Base-by-base conservation (phyloP, 2,113 vertebrate genomes). In the Thunnus thynnus region DNA sequence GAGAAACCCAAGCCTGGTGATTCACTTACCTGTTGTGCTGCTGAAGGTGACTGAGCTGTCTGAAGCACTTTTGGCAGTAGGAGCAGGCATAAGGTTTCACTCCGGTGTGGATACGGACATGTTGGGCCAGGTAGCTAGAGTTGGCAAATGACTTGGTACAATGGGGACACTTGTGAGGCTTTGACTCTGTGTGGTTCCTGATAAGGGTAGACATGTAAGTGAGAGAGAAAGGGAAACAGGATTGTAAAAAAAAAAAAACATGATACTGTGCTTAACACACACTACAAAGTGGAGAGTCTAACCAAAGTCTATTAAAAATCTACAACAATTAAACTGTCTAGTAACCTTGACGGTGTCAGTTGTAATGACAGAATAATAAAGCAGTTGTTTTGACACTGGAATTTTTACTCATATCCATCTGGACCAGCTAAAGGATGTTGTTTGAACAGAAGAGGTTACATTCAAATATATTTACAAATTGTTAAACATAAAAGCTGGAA, bases 71-170 rank as follows among this genome's bases (percentile, higher is more conserved):
- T 93, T 99, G 96, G 94, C 98, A 99, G 92, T 94, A 99, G 88
- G 95, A 94, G 95, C 98, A 99, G 86, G 96, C 95, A 93, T 99
- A 99, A 79, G 98, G 98, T 94, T 99, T 99, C 90, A 97, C 98
- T 86, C 98, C 98, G 0, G 97, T 99, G 94, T 99, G 98, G 92
- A 99, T 99, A 72, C 98, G 98, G 86, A 99, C 87, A 92, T 99
- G 98, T 90, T 99, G 98, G 87, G 98, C 97, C 96, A 99, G 94
- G 94, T 99, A 99, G 94, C 97, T 99, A 76, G 96, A 98, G 96
- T 99, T 99, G 93, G 98, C 97, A 89, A 99, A 99, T 72, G 97
- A 98, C 95, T 99, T 99, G 84, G 98, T 97, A 93, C 98, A 99
- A 87, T 99, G 98, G 69, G 97, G 97, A 96, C 98, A 99, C 96